These are phyloP conservation scores for Sarcophaga variegata DNA, from an alignment of 2,888 invertebrate species.

Conservation along the genomic window DNA sequence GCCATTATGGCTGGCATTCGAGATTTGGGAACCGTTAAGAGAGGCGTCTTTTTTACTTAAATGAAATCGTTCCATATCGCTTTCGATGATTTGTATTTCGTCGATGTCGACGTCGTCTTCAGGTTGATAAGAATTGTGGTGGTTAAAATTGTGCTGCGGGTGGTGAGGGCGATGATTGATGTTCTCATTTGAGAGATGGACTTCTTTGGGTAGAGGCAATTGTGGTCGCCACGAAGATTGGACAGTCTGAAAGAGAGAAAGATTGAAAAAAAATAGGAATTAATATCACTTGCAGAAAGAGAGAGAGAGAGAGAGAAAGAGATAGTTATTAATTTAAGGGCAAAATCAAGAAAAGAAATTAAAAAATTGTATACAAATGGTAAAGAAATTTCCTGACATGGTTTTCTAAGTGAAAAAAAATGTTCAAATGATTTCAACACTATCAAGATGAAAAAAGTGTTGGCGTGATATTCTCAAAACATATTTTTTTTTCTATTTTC, in stretches of 20 bases:
- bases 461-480: background rate
- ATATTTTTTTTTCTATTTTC: background rate
- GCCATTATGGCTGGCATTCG: constrained; percentile 69
- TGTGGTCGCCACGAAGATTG: constrained; percentile 82
- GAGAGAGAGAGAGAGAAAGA: background rate
- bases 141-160: constrained; percentile 52
- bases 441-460: background rate
- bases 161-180: constrained; percentile 32
- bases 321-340: too few relatives aligned
- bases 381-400: too few relatives aligned
- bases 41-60: constrained; percentile 68
- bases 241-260: constrained; percentile 78
- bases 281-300: background rate
- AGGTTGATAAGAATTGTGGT: constrained; percentile 36
- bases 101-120: constrained; percentile 69
- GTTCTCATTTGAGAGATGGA: constrained; percentile 76
- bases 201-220: constrained; percentile 81
- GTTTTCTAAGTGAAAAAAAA: too few relatives aligned
- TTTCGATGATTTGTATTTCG: constrained; percentile 77
- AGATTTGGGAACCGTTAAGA: constrained; percentile 66
- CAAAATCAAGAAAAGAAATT: too few relatives aligned
- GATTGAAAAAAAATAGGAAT: constrained; percentile 1
- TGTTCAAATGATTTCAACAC: background rate
- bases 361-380: too few relatives aligned
- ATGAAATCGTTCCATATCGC: constrained; percentile 71